Evolutionary conservation across 2,113 vertebrate species (phyloP).

Genomic region (Stegastes partitus): DNA sequence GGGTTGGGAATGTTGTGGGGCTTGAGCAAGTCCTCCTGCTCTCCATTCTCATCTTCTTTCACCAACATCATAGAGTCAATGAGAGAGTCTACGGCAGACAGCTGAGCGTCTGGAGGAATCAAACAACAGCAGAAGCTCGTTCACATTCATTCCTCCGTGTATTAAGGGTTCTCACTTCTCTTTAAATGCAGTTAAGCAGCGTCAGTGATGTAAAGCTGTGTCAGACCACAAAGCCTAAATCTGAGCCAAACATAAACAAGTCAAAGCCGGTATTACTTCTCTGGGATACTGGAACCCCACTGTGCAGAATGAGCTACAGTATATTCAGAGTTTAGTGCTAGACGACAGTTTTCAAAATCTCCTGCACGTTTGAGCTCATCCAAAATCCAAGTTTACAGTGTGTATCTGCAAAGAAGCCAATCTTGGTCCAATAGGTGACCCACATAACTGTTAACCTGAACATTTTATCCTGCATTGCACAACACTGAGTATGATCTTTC

Average conservation of each 20-base stretch:
- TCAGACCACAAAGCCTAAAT: no score
- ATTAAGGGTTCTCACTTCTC: neutral
- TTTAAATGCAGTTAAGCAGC: neutral
- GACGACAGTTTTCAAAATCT: no score
- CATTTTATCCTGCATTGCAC: no score
- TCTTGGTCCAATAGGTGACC: no score
- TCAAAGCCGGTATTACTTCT: no score
- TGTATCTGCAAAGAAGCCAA: neutral
- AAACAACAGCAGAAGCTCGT: neutral
- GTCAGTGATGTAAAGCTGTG: neutral
- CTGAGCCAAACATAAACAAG: no score
- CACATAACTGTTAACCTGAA: no score
- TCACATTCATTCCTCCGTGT: neutral
- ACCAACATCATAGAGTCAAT: conserved; percentile 96
- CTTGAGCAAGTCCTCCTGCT: conserved; percentile 89
- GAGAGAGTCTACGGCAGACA: conserved; percentile 90
- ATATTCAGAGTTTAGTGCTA: no score
- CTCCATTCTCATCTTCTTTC: conserved; percentile 83
- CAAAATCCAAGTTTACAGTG: neutral
- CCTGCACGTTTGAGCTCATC: neutral
- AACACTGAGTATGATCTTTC: no score
- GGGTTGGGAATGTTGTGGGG: conserved; percentile 93
- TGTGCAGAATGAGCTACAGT: no score
- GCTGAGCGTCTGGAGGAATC: conserved; percentile 85
- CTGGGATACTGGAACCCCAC: no score